Evolutionary conservation across 2,797 vertebrate species (phyloP), one percentile per base, ranked within the genome.

Genomic region (Lindbergichthys nudifrons): DNA sequence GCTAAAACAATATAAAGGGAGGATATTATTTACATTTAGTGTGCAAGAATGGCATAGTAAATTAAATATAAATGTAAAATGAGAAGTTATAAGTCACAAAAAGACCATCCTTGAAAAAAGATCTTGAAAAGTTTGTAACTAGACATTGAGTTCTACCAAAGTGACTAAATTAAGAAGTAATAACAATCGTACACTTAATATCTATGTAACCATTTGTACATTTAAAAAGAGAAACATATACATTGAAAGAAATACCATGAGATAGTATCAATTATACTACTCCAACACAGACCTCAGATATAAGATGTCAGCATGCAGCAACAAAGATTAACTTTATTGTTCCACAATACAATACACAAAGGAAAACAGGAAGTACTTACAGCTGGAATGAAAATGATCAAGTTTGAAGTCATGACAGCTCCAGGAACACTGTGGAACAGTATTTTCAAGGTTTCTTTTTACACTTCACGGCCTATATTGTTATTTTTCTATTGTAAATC

Each of bases 321-420:
- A n/a, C n/a, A n/a, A n/a, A n/a, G n/a, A n/a, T n/a, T n/a, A n/a
- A 64, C 60, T 19, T 51, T 6, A 18, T 26, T 46, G 47, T 59
- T 46, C 50, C 36, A 68, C 10, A 42, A 50, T 42, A 26, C 23
- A 21, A 21, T 50, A 10, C 59, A 50, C 3, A 15, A 4, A 51
- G 39, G 32, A 58, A 52, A 59, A n/a, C 53, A 59, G 47, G 46
- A 32, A 50, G 2, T 15, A 26, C 39, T 52, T 23, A 36, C 32
- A 58, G 46, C 32, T 41, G 18, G 36, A 13, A 16, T 26, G 18
- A 36, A 21, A 54, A 4, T 1, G 2, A 2, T 8, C 26, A n/a
- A 12, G 10, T 43, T 57, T 8, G 43, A 56, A 46, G 10, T 19
- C 47, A 68, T 36, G 52, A 23, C 1, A 1, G 18, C 63, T 64